Evolutionary conservation across 2,113 vertebrate species (phyloP).

Genomic region (Gymnarchus niloticus): DNA sequence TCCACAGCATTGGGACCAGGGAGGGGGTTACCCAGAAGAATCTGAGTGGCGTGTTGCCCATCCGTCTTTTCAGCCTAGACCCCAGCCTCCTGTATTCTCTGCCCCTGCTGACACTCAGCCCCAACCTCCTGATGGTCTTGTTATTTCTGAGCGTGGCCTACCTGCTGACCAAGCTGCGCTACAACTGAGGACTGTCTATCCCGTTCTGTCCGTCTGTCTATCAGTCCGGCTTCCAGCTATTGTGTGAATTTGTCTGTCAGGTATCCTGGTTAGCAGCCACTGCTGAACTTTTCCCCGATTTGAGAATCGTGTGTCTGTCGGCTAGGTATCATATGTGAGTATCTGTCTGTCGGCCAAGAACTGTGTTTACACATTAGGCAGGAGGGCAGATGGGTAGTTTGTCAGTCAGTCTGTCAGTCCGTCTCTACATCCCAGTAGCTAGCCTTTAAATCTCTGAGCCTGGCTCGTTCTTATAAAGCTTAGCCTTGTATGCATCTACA

Average conservation of each 20-base stretch:
- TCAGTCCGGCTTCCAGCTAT: neutral
- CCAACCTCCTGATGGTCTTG: constrained; percentile 97
- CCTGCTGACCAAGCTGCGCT: constrained; percentile 91
- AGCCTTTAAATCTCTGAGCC: neutral
- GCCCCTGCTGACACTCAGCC: constrained; percentile 91
- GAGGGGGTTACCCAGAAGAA: constrained; percentile 99
- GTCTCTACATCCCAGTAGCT: too few relatives aligned
- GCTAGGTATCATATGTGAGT: neutral
- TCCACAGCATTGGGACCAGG: constrained; percentile 96
- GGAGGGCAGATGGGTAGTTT: neutral
- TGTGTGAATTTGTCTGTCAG: neutral
- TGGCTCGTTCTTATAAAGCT: neutral
- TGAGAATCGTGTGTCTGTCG: neutral
- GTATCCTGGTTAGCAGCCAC: neutral
- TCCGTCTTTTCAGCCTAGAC: constrained; percentile 93
- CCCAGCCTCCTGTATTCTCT: constrained; percentile 96
- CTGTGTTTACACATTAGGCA: neutral
- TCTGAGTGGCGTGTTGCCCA: constrained; percentile 92
- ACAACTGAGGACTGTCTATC: constrained; percentile 68
- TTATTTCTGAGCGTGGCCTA: constrained; percentile 92
- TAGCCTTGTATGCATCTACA: neutral
- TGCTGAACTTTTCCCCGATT: neutral
- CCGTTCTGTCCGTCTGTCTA: neutral
- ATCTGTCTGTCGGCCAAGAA: neutral
- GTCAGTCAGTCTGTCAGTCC: neutral